Evolutionary conservation across 2,797 vertebrate species (phyloP), one percentile per base, ranked within the genome.

Genomic region (Trichosurus vulpecula): DNA sequence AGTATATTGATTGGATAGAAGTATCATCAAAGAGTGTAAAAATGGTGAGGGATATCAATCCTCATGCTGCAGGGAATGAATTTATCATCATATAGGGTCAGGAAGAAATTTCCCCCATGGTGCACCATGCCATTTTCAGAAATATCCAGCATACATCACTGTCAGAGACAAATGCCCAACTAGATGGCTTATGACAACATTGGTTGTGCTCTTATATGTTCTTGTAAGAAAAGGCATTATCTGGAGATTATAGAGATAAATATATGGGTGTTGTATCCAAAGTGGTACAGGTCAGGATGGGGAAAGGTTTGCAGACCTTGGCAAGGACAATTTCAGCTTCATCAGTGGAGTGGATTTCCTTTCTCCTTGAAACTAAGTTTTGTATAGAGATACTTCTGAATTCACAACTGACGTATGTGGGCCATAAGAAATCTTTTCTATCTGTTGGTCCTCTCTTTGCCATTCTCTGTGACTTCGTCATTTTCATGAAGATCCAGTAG

Each of bases 281-380:
- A 57, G 55, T 14, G 47, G 10, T 52, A n/a, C 52, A 90, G 90
- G 90, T 54, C 51, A 10, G 30, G 3, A 35, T 90, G 90, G 90
- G 52, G 30, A 90, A 22, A 90, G 51, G 53, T 90, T 54, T n/a
- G 31, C 1, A 27, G 61, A 30, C 13, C 12, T 22, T 31, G 22
- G 41, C 90, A 93, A 56, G 9, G 10, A 53, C 2, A 27, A 2
- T 53, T 57, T 51, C 90, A 31, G 51, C 8, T n/a, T 51, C 27
- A 30, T 53, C 1, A 8, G 0, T 0, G 16, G 22, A 13, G 87
- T 11, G 0, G 6, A 22, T 8, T 12, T 30, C 2, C 58, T 74
- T 91, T 81, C 90, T 35, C 54, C 22, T 35, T 87, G n/a, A 94
- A 81, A 52, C 55, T 16, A 54, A 90, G 90, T n/a, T 57, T 0